These are phyloP conservation scores for Catocala sponsa DNA, from an alignment of 2,888 invertebrate genomes.

Conservation along the genomic window DNA sequence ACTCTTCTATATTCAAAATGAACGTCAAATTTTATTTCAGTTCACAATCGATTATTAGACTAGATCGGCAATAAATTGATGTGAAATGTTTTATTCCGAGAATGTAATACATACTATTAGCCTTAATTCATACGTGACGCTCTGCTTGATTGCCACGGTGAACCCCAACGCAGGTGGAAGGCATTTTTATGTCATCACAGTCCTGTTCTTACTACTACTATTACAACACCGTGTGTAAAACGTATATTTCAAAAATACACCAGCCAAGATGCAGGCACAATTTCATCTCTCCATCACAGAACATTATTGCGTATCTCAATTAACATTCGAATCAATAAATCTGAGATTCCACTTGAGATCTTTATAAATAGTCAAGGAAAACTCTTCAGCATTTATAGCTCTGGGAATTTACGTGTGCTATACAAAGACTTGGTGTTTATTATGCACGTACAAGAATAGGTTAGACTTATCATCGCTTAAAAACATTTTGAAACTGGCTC, in stretches of 20 bases:
- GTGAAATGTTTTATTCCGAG: too few species aligned
- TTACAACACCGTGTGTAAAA: too few species aligned
- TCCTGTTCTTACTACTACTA: too few species aligned
- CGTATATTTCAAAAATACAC: background rate
- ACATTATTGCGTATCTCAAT: conserved; percentile 10
- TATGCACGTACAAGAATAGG: conserved; percentile 3
- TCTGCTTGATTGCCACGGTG: too few species aligned
- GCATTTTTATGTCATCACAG: too few species aligned
- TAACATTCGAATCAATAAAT: conserved; percentile 18
- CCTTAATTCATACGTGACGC: too few species aligned
- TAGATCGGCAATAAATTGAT: too few species aligned
- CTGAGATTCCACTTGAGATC: conserved; percentile 26
- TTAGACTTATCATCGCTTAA: background rate
- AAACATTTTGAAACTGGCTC: background rate
- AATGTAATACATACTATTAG: too few species aligned
- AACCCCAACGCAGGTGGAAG: too few species aligned
- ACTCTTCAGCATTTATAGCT: conserved; percentile 25
- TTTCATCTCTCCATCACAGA: background rate
- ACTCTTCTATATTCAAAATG: too few species aligned
- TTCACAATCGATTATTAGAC: too few species aligned
- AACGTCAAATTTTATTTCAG: too few species aligned
- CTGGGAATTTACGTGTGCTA: conserved; percentile 10
- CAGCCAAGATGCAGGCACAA: background rate
- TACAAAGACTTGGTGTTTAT: conserved; percentile 1
- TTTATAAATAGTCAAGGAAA: conserved; percentile 51